These are phyloP conservation scores for Zaprionus lachaisei DNA, from an alignment of 1,140 invertebrate species.

Conservation along the genomic window DNA sequence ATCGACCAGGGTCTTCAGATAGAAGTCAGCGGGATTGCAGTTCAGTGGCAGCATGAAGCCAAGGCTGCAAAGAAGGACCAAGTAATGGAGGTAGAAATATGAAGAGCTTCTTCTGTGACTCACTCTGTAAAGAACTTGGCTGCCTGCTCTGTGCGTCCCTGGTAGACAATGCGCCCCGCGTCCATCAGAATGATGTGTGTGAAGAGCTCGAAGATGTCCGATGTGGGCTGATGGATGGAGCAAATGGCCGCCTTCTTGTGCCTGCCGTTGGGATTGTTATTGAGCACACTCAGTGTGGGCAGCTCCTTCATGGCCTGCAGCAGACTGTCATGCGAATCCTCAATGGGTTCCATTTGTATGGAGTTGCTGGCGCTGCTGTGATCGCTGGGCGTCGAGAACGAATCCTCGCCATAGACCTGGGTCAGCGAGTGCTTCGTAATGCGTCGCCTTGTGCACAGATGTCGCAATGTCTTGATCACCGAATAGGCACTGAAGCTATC, in stretches of 20 bases:
- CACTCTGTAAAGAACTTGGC: slow-evolving; percentile 88
- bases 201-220: slow-evolving; percentile 93
- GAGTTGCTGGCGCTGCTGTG: slow-evolving; percentile 59
- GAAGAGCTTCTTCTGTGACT: slow-evolving; percentile 42
- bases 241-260: slow-evolving; percentile 90
- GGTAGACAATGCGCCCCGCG: slow-evolving; percentile 92
- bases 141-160: slow-evolving; percentile 89
- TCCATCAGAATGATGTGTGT: slow-evolving; percentile 91
- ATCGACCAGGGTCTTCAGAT: slow-evolving; percentile 86
- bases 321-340: slow-evolving; percentile 59
- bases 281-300: slow-evolving; percentile 62
- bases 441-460: slow-evolving; percentile 70
- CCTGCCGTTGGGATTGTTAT: slow-evolving; percentile 85
- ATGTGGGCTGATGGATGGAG: slow-evolving; percentile 95
- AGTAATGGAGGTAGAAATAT: neutral
- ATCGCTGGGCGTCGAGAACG: slow-evolving; percentile 66
- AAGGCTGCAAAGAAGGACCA: slow-evolving; percentile 83
- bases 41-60: slow-evolving; percentile 86
- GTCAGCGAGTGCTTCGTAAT: slow-evolving; percentile 68
- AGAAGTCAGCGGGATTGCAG: slow-evolving; percentile 90
- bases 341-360: slow-evolving; percentile 73
- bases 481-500: slow-evolving; percentile 92
- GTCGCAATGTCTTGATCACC: slow-evolving; percentile 88
- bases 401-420: slow-evolving; percentile 77
- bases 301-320: slow-evolving; percentile 63